Percentiles rank a stretch among this genome's conserved stretches.
phyloP scores from a whole-genome alignment of 2,797 vertebrate species.

The Eremophila alpestris region DNA sequence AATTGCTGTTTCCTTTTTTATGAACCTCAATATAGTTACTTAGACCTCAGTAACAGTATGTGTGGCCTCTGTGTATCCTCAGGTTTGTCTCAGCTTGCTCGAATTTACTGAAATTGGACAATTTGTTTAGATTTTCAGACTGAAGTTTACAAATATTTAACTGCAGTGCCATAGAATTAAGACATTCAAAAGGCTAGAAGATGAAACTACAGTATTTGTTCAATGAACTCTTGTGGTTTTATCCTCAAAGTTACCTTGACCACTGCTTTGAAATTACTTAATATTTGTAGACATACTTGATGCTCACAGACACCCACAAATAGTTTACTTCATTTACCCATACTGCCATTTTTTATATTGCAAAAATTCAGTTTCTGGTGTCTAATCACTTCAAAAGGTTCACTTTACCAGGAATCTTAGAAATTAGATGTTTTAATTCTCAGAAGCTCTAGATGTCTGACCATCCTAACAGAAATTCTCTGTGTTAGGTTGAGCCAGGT shows the following conservation, averaged over 20 bases:
- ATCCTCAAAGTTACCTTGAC: background rate
- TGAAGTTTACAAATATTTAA: conserved; percentile 3
- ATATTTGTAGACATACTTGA: background rate
- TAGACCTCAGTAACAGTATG: background rate
- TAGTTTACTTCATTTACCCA: background rate
- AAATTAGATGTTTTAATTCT: background rate
- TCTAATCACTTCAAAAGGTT: background rate
- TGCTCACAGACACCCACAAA: background rate
- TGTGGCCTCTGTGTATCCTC: background rate
- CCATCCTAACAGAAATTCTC: background rate
- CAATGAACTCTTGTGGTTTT: background rate
- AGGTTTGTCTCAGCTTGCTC: background rate
- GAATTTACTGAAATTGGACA: background rate
- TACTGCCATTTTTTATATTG: background rate
- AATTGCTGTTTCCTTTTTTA: background rate
- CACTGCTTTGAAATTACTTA: background rate
- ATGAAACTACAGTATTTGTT: background rate
- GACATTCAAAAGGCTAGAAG: background rate
- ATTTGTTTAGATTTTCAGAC: conserved; percentile 3
- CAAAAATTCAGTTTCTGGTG: background rate
- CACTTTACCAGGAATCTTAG: background rate
- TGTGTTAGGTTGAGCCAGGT: background rate
- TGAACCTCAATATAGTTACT: background rate
- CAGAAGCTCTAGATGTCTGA: background rate
- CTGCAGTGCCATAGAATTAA: background rate